Conservation (phyloP, 2,888 invertebrate genomes). For the Subacronicta megacephala region DNA sequence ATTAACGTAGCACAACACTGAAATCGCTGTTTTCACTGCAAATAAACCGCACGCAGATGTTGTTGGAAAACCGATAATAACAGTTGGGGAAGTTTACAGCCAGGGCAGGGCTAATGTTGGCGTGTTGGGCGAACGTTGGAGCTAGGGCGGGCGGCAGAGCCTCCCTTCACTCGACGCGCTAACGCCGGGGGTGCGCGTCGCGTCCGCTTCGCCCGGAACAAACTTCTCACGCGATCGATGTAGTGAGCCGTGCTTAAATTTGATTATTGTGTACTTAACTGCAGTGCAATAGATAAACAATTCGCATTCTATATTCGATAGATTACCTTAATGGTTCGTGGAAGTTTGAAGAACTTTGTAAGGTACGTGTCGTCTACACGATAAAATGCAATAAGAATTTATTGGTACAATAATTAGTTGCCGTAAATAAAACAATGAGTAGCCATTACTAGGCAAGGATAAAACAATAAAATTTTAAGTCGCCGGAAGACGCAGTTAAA, state of each 20-base stretch:
- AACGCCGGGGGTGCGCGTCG: conserved; percentile 71
- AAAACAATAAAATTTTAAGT: background rate
- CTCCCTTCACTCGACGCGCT: conserved; percentile 66
- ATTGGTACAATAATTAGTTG: background rate
- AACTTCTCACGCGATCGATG: conserved; percentile 62
- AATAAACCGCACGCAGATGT: conserved; percentile 25
- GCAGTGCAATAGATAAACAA: conserved; percentile 50
- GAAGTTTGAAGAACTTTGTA: conserved; percentile 34
- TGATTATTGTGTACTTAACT: conserved; percentile 39
- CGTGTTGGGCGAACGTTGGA: conserved; percentile 41
- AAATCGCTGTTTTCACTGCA: conserved; percentile 16
- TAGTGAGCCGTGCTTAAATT: conserved; percentile 41
- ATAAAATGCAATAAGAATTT: background rate
- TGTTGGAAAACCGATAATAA: conserved; percentile 51
- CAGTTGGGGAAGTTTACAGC: conserved; percentile 38
- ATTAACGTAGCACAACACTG: conserved; percentile 13
- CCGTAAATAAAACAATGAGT: background rate
- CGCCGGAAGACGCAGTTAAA: background rate
- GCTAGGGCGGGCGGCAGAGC: conserved; percentile 63
- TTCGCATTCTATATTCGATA: conserved; percentile 26
- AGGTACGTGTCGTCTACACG: conserved; percentile 28
- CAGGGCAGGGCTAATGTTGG: conserved; percentile 31
- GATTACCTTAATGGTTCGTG: conserved; percentile 10
- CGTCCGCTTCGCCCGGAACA: conserved; percentile 53
- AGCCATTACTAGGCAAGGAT: background rate